Evolutionary conservation across 37 sponge, comb jelly and placozoan genomes (phyloP).

Genomic region (Haliclona indistincta): DNA sequence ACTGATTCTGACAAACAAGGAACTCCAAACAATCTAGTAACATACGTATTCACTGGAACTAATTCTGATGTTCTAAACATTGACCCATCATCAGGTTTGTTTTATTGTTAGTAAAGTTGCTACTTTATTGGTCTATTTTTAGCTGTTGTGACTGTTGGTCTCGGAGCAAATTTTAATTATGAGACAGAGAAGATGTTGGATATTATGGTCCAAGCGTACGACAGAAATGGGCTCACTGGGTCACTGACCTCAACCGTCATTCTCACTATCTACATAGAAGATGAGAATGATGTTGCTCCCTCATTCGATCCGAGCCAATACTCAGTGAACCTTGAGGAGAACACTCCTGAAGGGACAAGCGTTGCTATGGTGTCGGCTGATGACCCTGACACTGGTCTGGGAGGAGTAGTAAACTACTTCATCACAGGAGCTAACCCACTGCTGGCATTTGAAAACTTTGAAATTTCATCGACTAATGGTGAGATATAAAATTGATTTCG

Average conservation of each 20-base stretch:
- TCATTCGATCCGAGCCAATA: conserved; percentile 28
- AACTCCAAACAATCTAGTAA: conserved; percentile 29
- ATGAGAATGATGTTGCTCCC: conserved; percentile 43
- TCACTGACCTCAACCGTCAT: conserved; percentile 11
- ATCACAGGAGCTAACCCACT: conserved; percentile 25
- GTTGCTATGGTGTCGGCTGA: conserved; percentile 15
- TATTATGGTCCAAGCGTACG: conserved; percentile 28
- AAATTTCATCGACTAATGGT: conserved; percentile 7
- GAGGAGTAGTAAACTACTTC: conserved; percentile 25
- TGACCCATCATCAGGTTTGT: conserved; percentile 10
- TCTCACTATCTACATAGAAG: conserved; percentile 8
- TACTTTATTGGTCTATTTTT: background rate
- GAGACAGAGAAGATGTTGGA: conserved; percentile 5
- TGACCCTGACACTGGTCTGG: conserved; percentile 31
- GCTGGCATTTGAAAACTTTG: background rate
- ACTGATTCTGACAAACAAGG: conserved; percentile 37
- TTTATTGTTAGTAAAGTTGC: background rate
- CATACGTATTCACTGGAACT: conserved; percentile 17
- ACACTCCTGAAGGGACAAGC: background rate
- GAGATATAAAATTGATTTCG: no score
- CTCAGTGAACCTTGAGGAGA: conserved; percentile 8
- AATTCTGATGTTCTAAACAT: conserved; percentile 20
- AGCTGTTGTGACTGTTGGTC: background rate
- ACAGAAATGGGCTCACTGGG: conserved; percentile 7
- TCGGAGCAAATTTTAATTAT: conserved; percentile 34